A percentile compares a stretch with the other conserved stretches of the same genome.
Conservation (phyloP, 2,888 invertebrate species). For the Bombylius major region DNA sequence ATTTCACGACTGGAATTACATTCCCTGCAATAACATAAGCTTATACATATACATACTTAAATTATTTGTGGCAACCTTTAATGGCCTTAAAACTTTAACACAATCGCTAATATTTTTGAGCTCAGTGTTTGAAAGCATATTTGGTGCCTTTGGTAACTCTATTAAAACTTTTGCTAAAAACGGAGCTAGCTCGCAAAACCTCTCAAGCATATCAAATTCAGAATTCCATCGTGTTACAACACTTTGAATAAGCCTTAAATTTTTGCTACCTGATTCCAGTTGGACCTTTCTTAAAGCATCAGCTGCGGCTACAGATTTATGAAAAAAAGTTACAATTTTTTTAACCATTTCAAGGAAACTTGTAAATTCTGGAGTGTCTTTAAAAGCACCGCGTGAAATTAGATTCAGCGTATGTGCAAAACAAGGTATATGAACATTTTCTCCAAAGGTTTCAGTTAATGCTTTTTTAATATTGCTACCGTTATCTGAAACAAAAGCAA, state of each 20-base stretch:
- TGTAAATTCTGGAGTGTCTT: conserved; percentile 7
- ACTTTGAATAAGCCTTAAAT: conserved; percentile 14
- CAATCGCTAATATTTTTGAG: too few relatives aligned
- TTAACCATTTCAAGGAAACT: conserved; percentile 14
- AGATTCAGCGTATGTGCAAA: conserved; percentile 18
- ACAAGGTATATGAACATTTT: conserved; percentile 14
- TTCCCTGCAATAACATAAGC: too few relatives aligned
- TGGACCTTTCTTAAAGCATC: conserved; percentile 11
- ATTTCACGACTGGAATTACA: too few relatives aligned
- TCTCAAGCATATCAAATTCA: conserved; percentile 13
- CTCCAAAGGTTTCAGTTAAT: conserved; percentile 12
- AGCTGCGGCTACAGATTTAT: conserved; percentile 13
- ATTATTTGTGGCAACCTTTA: too few relatives aligned
- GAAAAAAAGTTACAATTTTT: conserved; percentile 16
- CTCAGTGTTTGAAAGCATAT: too few relatives aligned
- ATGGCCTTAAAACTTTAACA: too few relatives aligned
- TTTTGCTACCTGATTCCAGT: not conserved
- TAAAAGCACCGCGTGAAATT: conserved; percentile 12
- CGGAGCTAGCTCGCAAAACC: conserved; percentile 12
- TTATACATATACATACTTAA: too few relatives aligned
- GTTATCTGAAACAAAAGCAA: conserved; percentile 15
- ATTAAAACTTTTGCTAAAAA: too few relatives aligned
- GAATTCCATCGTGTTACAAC: conserved; percentile 18
- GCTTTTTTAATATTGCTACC: conserved; percentile 17
- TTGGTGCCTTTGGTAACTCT: too few relatives aligned